Evolutionary conservation across 2,888 invertebrate species (phyloP), one percentile per base, ranked within the genome.

Genomic region (Rhagophthalmus giganteus): DNA sequence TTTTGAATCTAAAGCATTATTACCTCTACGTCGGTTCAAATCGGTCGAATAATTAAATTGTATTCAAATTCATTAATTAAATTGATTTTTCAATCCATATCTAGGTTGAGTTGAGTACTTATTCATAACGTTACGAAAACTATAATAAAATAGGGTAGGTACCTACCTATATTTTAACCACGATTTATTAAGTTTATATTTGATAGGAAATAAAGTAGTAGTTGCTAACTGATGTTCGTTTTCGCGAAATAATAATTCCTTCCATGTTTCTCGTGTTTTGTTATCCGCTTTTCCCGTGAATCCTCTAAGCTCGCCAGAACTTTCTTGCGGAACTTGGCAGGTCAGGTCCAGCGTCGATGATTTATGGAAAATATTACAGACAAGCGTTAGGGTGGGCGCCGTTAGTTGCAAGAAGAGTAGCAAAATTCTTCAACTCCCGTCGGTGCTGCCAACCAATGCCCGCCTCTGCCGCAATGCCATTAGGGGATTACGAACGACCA

Each of bases 351-450:
- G 64, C 67, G 52, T 57, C 68, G 73, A 75, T 76, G 75, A 76
- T 76, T 76, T 75, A 76, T 76, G 76, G 73, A 75, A 76, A 76
- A 76, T 76, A 74, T 75, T 75, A 74, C 74, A 58, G 65, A 68
- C 66, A 67, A 61, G 62, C 62, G 53, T 41, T 41, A 44, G 56
- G 40, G 50, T 54, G 62, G 59, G 58, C 51, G 54, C 57, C 7
- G 3, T 20, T 58, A 57, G 53, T 54, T 60, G 60, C 65, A 68
- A 68, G 67, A 68, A 70, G 68, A 70, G 70, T 71, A 72, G 72
- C 72, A 68, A 73, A 72, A 73, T 73, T 70, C 63, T 67, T 63
- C 51, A 61, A 60, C 66, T 69, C 70, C 69, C 51, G 39, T 54
- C 65, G 67, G 53, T 53, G 41, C 42, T 30, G 42, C 44, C 61